These are phyloP conservation scores for Abrostola triplasia DNA, from an alignment of 2,888 invertebrate genomes.

Conservation along the genomic window DNA sequence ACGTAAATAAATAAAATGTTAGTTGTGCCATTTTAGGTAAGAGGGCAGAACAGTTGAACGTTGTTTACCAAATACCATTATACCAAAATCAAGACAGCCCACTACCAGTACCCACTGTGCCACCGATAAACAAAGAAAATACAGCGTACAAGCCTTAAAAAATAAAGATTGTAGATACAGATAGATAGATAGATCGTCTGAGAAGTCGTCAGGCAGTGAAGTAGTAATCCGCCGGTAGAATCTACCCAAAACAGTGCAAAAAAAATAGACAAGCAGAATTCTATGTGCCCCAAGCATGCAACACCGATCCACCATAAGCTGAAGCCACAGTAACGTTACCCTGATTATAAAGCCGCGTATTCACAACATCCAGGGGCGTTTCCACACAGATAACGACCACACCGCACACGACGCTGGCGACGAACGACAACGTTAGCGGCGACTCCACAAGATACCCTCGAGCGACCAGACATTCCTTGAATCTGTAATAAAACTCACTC, in stretches of 20 bases:
- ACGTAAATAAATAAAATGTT: too few species aligned
- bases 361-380: conserved; percentile 96
- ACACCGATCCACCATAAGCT: conserved; percentile 20
- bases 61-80: too few species aligned
- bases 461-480: conserved; percentile 71
- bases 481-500: conserved; percentile 69
- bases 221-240: background rate
- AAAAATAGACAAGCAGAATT: conserved; percentile 14
- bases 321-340: conserved; percentile 81
- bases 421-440: conserved; percentile 90
- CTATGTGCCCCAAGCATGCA: conserved; percentile 27
- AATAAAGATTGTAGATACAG: background rate
- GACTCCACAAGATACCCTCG: conserved; percentile 80
- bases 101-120: too few species aligned
- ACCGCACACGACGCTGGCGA: conserved; percentile 93
- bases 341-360: conserved; percentile 96
- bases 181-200: background rate
- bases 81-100: too few species aligned
- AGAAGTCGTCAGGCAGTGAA: background rate
- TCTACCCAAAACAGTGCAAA: background rate
- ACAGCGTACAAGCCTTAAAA: background rate
- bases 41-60: too few species aligned
- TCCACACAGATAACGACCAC: conserved; percentile 92
- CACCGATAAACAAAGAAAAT: too few species aligned
- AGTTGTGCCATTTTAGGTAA: too few species aligned